These are phyloP conservation scores for Tylochromis polylepis DNA, from an alignment of 2,113 vertebrate genomes.

Conservation along the genomic window DNA sequence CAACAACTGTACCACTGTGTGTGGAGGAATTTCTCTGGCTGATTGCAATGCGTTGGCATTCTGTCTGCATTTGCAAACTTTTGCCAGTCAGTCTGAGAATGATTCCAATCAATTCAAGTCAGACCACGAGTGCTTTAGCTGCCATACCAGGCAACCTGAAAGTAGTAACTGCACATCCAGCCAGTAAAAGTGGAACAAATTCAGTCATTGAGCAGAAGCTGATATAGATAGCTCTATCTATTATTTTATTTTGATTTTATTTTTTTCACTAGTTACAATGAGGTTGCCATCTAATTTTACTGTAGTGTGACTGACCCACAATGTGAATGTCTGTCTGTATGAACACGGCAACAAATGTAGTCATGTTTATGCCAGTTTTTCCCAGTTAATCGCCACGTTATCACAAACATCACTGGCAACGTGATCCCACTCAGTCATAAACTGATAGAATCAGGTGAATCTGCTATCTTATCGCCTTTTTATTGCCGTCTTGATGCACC, in stretches of 20 bases:
- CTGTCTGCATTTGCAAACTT: not conserved
- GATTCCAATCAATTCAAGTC: not conserved
- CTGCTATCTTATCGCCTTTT: not conserved
- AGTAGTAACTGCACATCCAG: not conserved
- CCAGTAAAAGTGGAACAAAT: not conserved
- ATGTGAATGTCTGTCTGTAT: not conserved
- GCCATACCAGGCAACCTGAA: not conserved
- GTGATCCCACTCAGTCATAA: not conserved
- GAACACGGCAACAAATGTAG: not conserved
- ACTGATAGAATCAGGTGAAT: not conserved
- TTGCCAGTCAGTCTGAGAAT: not conserved
- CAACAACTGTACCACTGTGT: not conserved
- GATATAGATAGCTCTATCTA: too few species aligned
- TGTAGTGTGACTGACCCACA: not conserved
- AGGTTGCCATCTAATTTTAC: not conserved
- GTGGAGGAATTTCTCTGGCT: not conserved
- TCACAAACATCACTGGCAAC: not conserved
- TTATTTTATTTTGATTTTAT: accelerated
- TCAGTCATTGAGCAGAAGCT: not conserved
- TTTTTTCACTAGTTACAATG: not conserved
- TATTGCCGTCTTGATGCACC: not conserved
- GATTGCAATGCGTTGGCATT: not conserved
- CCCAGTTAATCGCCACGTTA: not conserved
- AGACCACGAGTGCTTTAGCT: not conserved
- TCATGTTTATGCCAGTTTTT: not conserved